Percentiles rank a stretch among this genome's conserved stretches.
These are phyloP conservation scores for Sula dactylatra DNA, from an alignment of 2,113 vertebrate species.

Conservation along the genomic window DNA sequence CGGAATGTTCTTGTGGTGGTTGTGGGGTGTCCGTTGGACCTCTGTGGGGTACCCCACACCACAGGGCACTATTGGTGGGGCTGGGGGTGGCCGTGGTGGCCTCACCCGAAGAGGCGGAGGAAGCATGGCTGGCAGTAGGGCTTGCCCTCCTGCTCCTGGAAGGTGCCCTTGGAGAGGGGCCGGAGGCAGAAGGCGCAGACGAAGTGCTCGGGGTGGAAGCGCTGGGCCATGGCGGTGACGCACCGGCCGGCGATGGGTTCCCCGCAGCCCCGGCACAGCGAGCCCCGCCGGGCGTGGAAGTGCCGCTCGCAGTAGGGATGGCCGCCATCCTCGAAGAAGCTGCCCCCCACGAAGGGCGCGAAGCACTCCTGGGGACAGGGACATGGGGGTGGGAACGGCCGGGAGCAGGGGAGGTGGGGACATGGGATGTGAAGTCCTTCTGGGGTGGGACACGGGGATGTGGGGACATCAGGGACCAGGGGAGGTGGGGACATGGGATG, in stretches of 20 bases:
- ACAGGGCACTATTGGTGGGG: neutral
- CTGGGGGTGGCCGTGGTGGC: no score
- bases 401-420: neutral
- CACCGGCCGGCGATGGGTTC: conserved; percentile 90
- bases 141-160: conserved; percentile 90
- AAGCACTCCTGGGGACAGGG: conserved; percentile 81
- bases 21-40: neutral
- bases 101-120: conserved; percentile 83
- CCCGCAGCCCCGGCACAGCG: conserved; percentile 88
- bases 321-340: conserved; percentile 90
- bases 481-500: neutral
- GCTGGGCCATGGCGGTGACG: conserved; percentile 89
- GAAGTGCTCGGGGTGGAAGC: conserved; percentile 92
- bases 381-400: neutral
- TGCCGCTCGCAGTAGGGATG: conserved; percentile 90
- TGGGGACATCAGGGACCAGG: neutral
- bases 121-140: conserved; percentile 95
- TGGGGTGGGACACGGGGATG: neutral
- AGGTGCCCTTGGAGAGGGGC: conserved; percentile 90
- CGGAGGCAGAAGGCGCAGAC: conserved; percentile 91
- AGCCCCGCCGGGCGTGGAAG: conserved; percentile 88
- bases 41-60: neutral
- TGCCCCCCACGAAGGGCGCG: conserved; percentile 86
- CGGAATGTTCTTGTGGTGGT: neutral
- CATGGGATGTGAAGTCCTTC: no score